A percentile compares a stretch with the other conserved stretches of the same genome.
These are phyloP conservation scores for Ariolimax columbianus DNA, from an alignment of 2,888 invertebrate genomes.

Conservation along the genomic window DNA sequence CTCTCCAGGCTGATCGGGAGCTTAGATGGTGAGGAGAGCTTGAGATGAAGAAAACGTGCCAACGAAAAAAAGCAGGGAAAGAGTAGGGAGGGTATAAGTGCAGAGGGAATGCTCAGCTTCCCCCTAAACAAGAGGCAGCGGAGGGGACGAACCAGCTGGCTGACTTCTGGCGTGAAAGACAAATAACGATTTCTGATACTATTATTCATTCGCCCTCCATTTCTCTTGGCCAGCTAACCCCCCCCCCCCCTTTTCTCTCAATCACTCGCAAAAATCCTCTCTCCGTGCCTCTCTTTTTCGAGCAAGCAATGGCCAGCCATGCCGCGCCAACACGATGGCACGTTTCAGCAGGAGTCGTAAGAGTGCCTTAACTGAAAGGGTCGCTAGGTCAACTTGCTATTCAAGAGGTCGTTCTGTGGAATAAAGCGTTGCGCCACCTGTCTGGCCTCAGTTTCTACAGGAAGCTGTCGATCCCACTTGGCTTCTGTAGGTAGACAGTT, in stretches of 20 bases:
- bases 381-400: background rate
- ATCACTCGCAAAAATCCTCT: too few relatives aligned
- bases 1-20: too few relatives aligned
- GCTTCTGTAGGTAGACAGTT: too few relatives aligned
- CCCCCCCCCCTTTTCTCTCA: background rate
- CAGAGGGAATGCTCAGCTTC: background rate
- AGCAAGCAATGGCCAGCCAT: too few relatives aligned
- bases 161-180: background rate
- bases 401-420: background rate
- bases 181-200: slow-evolving; percentile 13
- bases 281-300: too few relatives aligned
- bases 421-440: too few relatives aligned
- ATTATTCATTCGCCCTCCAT: background rate
- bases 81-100: background rate
- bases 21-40: too few relatives aligned
- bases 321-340: background rate
- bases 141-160: background rate
- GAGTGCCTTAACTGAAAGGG: background rate
- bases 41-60: background rate
- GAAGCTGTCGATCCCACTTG: too few relatives aligned
- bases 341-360: background rate
- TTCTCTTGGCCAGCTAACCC: too few relatives aligned
- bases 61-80: background rate
- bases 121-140: background rate
- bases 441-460: too few relatives aligned